Evolutionary conservation across 1,140 invertebrate species (phyloP), one percentile per base, ranked within the genome.

Genomic region (Pararge aegeria): DNA sequence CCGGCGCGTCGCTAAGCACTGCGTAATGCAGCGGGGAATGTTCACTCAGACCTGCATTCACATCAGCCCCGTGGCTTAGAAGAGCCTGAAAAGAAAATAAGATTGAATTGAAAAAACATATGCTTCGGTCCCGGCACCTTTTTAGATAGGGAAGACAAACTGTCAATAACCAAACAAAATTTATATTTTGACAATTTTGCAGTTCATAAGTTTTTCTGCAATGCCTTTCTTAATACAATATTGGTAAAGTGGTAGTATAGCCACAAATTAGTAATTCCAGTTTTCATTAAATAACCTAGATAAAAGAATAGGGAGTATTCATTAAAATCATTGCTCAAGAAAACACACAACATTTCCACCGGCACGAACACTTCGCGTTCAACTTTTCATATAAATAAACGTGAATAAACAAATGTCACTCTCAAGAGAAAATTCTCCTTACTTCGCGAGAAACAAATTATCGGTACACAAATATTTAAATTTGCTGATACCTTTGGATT

Each of bases 21-120:
- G 95, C 95, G 73, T 94, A 95, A 69, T 96, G 94, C 44, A 96
- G 81, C 0, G 95, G 93, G 15, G 93, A 93, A 46, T 90, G 91
- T 13, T 93, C 91, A 24, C 91, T 90, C 5, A 95, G 89, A n/a
- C 95, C 95, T 5, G 94, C 93, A 64, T 96, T 94, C 2, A 95
- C 92, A 61, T 95, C 93, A 5, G 94, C 94, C 2, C 94, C 93
- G 24, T 92, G 88, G 54, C 91, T 90, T 24, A 96, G 71, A 6
- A 96, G 79, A 29, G 92, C 73, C 80, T 93, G 86, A 18, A 42
- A 42, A 42, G 2, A 16, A 0, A 3, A 1, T 42, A 10, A 3
- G 12, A 13, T 37, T 12, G 4, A 24, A 7, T 24, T 24, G n/a
- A n/a, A n/a, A n/a, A n/a, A n/a, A n/a, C n/a, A n/a, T n/a, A n/a